Evolutionary conservation across 2,888 invertebrate species (phyloP).

Genomic region (Drosophila cracens): DNA sequence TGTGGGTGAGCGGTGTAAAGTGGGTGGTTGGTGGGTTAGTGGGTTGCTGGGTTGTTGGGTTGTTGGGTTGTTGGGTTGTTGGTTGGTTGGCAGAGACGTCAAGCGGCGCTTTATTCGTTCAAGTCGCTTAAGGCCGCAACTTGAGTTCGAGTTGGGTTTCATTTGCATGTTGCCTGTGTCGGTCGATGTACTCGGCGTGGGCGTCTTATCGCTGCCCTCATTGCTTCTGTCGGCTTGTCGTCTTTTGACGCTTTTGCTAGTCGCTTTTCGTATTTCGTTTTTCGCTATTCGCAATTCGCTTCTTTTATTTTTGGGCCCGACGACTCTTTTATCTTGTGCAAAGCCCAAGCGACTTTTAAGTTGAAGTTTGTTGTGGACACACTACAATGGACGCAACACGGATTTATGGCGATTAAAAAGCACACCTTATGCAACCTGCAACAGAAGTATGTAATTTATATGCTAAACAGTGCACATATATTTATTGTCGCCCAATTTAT

Average conservation of each 20-base stretch:
- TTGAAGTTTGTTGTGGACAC: slow-evolving; percentile 39
- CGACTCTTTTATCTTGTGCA: slow-evolving; percentile 58
- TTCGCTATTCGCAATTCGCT: neutral
- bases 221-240: slow-evolving; percentile 50
- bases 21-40: neutral
- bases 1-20: neutral
- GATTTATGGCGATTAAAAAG: slow-evolving; percentile 54
- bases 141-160: slow-evolving; percentile 36
- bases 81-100: slow-evolving; percentile 8
- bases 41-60: neutral
- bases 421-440: slow-evolving; percentile 17
- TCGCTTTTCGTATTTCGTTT: neutral
- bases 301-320: slow-evolving; percentile 1
- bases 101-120: slow-evolving; percentile 14
- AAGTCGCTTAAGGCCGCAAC: slow-evolving; percentile 55
- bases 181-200: slow-evolving; percentile 45
- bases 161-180: slow-evolving; percentile 62
- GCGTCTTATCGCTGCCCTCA: slow-evolving; percentile 66
- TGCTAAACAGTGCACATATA: neutral
- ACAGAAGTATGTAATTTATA: neutral
- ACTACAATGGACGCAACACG: slow-evolving; percentile 47
- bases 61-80: neutral
- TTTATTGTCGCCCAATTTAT: neutral
- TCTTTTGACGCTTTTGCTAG: slow-evolving; percentile 26
- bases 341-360: slow-evolving; percentile 53